Percentiles rank a stretch among this genome's conserved stretches.
Conservation (phyloP, 1,140 invertebrate genomes). For the Mylabris phalerata region DNA sequence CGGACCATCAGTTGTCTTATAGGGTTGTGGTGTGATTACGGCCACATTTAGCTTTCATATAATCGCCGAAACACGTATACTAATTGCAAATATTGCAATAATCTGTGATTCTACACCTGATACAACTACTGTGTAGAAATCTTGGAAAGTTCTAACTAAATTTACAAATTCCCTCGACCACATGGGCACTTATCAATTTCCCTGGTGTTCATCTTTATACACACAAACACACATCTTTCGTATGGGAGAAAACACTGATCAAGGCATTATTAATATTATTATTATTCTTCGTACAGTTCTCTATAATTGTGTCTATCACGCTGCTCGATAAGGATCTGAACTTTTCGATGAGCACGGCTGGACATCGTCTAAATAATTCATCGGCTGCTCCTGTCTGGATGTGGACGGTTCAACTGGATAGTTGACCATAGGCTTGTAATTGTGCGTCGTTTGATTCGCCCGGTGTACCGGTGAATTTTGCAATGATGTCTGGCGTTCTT, state of each 20-base stretch:
- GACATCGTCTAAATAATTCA: slow-evolving; percentile 38
- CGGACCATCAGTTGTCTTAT: too few relatives aligned
- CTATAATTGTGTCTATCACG: slow-evolving; percentile 29
- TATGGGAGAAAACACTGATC: neutral
- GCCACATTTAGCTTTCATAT: too few relatives aligned
- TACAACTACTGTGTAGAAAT: slow-evolving; percentile 7
- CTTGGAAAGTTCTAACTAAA: too few relatives aligned
- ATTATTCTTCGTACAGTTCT: neutral
- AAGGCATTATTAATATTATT: neutral
- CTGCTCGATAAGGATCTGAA: slow-evolving; percentile 30
- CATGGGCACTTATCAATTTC: neutral
- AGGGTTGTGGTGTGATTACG: too few relatives aligned
- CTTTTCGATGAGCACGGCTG: slow-evolving; percentile 41
- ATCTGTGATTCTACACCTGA: neutral
- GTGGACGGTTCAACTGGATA: slow-evolving; percentile 34
- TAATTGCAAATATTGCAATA: slow-evolving; percentile 14
- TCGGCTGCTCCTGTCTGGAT: slow-evolving; percentile 31
- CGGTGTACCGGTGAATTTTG: slow-evolving; percentile 28
- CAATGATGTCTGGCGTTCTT: slow-evolving; percentile 34
- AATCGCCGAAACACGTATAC: slow-evolving; percentile 1
- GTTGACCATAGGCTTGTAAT: slow-evolving; percentile 38
- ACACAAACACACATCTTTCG: neutral
- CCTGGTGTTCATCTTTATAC: neutral
- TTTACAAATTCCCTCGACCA: neutral
- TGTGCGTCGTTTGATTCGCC: slow-evolving; percentile 39